Conservation (phyloP, 2,888 invertebrate species). For the Hoplodrina blanda region DNA sequence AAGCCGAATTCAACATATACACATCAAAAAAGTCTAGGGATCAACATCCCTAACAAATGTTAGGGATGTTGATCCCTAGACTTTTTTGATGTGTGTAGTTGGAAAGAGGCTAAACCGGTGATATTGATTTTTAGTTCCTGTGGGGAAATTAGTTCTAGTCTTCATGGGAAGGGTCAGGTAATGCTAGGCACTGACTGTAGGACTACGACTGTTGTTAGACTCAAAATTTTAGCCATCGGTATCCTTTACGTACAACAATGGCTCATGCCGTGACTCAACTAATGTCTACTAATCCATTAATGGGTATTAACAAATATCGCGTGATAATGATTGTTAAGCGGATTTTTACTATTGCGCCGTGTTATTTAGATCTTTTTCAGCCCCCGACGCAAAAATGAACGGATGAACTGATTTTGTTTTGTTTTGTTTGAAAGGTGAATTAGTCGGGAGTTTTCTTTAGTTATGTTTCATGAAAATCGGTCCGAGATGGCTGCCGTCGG, state of each 20-base stretch:
- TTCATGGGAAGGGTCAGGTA: too few species aligned
- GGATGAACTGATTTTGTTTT: too few species aligned
- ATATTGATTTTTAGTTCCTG: neutral
- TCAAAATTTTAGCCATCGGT: neutral
- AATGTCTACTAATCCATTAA: slow-evolving; percentile 8
- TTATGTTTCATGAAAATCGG: too few species aligned
- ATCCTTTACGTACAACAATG: neutral
- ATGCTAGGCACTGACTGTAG: too few species aligned
- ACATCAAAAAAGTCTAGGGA: too few species aligned
- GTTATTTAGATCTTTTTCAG: neutral
- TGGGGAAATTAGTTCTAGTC: slow-evolving; percentile 14
- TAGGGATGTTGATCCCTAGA: too few species aligned
- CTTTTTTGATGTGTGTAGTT: too few species aligned
- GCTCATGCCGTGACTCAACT: neutral
- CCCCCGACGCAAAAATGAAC: too few species aligned
- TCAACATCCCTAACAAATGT: too few species aligned
- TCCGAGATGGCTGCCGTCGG: too few species aligned
- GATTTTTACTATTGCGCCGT: neutral
- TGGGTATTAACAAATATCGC: slow-evolving; percentile 18
- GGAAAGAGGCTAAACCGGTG: neutral
- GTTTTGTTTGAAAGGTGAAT: too few species aligned
- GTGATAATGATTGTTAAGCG: slow-evolving; percentile 3
- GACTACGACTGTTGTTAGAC: neutral
- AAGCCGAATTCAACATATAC: neutral
- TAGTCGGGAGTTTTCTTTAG: too few species aligned